These are phyloP conservation scores for Volucella inflata DNA, from an alignment of 2,888 invertebrate genomes.

Conservation along the genomic window DNA sequence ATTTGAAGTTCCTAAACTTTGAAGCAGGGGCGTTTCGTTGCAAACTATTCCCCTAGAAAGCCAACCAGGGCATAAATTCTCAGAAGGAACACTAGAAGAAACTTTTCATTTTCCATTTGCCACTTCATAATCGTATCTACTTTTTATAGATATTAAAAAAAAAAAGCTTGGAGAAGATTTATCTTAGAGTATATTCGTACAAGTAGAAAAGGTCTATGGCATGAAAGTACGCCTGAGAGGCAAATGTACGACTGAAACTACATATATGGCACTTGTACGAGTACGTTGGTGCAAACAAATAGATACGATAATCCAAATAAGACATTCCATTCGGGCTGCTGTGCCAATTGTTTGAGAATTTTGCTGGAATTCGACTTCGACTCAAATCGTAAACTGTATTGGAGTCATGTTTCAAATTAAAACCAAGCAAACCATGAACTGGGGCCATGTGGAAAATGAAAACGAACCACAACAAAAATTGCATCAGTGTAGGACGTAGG, in stretches of 20 bases:
- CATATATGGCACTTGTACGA: neutral
- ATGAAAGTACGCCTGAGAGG: conserved; percentile 18
- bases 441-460: neutral
- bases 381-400: conserved; percentile 18
- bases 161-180: conserved; percentile 3
- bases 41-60: conserved; percentile 1
- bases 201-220: conserved; percentile 21
- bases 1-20: neutral
- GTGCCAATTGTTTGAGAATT: conserved; percentile 2
- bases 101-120: conserved; percentile 28
- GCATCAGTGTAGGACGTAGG: conserved; percentile 23
- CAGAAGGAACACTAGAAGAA: conserved; percentile 20
- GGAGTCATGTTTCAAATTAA: conserved; percentile 9
- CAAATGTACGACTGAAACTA: neutral
- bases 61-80: conserved; percentile 22
- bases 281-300: neutral
- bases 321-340: neutral
- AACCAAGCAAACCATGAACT: conserved; percentile 1
- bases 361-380: conserved; percentile 15
- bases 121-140: conserved; percentile 39
- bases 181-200: conserved; percentile 5
- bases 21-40: neutral
- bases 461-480: neutral
- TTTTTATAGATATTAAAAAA: neutral
- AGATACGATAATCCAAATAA: neutral